A percentile compares a stretch with the other conserved stretches of the same genome.
phyloP scores from a whole-genome alignment of 2,888 invertebrate genomes.

The Nebria salina region DNA sequence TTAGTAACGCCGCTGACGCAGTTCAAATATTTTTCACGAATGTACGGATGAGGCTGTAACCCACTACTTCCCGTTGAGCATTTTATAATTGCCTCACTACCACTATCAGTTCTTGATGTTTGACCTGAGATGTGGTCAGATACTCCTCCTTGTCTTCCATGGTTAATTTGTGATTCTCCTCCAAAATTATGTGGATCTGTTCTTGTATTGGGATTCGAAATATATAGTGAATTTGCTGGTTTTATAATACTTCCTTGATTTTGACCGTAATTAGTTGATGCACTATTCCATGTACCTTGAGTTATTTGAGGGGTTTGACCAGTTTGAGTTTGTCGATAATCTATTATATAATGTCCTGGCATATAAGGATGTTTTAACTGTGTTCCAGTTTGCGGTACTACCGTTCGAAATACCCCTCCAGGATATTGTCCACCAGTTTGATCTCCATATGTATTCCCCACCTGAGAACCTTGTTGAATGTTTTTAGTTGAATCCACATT shows the following conservation, averaged over 20 bases:
- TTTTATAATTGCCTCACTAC: conserved; percentile 37
- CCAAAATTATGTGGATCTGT: not conserved
- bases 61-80: conserved; percentile 68
- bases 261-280: not conserved
- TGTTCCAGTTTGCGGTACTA: not conserved
- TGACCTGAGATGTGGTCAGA: not conserved
- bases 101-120: not conserved
- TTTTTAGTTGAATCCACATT: not conserved
- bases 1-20: conserved; percentile 68
- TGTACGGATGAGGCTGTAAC: conserved; percentile 68
- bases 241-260: not conserved
- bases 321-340: conserved; percentile 21
- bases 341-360: conserved; percentile 22
- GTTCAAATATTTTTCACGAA: conserved; percentile 72
- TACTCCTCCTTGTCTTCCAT: no score
- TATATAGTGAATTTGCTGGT: not conserved
- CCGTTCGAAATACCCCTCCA: not conserved
- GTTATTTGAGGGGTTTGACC: not conserved
- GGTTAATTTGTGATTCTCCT: no score
- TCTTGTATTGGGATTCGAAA: not conserved
- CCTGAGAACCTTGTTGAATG: not conserved
- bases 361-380: not conserved
- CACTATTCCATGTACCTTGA: not conserved
- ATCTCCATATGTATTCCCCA: not conserved
- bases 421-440: not conserved